Conservation (phyloP, 2,113 vertebrate species). For the Sapajus apella region DNA sequence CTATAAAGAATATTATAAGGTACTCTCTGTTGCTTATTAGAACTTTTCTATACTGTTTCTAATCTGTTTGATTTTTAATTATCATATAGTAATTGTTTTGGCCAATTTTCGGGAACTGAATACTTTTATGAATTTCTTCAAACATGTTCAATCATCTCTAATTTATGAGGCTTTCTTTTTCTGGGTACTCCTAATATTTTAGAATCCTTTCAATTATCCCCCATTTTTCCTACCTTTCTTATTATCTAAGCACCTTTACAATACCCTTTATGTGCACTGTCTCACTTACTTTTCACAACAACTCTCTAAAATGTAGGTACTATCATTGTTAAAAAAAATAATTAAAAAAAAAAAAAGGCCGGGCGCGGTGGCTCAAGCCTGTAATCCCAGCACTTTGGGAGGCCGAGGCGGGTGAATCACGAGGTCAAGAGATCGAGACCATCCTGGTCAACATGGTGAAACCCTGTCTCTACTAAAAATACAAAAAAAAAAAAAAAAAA, state of each 20-base stretch:
- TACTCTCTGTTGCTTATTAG: slow-evolving; percentile 4
- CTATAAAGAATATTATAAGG: slow-evolving; percentile 25
- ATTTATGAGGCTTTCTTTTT: slow-evolving; percentile 37
- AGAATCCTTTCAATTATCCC: neutral
- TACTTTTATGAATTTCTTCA: slow-evolving; percentile 29
- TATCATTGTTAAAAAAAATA: neutral
- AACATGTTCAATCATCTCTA: slow-evolving; percentile 41
- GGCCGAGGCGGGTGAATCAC: too few species aligned
- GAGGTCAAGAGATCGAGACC: too few species aligned
- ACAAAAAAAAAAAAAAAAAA: neutral
- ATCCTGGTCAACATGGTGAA: too few species aligned
- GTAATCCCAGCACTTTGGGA: too few species aligned
- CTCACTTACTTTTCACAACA: slow-evolving; percentile 13
- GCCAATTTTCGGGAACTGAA: neutral
- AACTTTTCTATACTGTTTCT: slow-evolving; percentile 24
- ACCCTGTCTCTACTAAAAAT: too few species aligned
- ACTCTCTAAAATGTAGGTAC: slow-evolving; percentile 18
- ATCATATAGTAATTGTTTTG: neutral
- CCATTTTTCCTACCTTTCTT: neutral
- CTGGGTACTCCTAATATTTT: neutral
- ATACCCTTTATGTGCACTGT: neutral
- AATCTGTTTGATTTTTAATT: neutral
- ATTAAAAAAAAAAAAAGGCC: neutral
- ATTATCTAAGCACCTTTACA: slow-evolving; percentile 23
- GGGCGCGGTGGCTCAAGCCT: too few species aligned